These are phyloP conservation scores for Pituophis catenifer DNA, from an alignment of 2,113 vertebrate genomes.

Conservation along the genomic window DNA sequence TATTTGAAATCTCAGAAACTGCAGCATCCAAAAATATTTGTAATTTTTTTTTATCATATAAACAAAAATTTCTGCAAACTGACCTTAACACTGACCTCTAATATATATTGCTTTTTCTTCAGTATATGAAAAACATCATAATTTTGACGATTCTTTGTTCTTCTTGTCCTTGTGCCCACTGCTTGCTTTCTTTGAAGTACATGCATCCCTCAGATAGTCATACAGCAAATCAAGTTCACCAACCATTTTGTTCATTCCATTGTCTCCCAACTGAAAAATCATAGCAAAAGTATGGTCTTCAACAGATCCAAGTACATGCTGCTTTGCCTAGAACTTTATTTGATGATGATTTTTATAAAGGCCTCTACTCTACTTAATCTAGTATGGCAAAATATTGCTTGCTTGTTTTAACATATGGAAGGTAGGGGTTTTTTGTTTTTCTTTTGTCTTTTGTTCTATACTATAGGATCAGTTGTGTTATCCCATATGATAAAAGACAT, in stretches of 20 bases:
- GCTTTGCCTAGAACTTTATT: neutral
- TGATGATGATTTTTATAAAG: neutral
- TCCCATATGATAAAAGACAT: neutral
- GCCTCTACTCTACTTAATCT: neutral
- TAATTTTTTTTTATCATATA: neutral
- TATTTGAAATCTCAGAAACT: neutral
- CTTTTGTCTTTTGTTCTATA: neutral
- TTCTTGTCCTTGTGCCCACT: constrained; percentile 9
- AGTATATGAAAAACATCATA: neutral
- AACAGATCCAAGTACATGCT: neutral
- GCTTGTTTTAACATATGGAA: neutral
- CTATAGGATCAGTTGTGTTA: neutral
- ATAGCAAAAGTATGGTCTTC: neutral
- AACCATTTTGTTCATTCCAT: constrained; percentile 74
- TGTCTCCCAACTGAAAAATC: constrained; percentile 66
- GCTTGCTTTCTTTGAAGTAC: constrained; percentile 43
- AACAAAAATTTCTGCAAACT: neutral
- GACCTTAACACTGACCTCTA: neutral
- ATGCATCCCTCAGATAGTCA: constrained; percentile 53
- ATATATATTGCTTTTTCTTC: neutral
- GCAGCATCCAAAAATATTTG: neutral
- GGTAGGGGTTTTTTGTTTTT: neutral
- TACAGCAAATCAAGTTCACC: constrained; percentile 79
- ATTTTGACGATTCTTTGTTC: constrained; percentile 20
- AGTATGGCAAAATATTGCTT: neutral